Base-by-base conservation (phyloP, 1,140 invertebrate species). In the Diuraphis noxia region DNA sequence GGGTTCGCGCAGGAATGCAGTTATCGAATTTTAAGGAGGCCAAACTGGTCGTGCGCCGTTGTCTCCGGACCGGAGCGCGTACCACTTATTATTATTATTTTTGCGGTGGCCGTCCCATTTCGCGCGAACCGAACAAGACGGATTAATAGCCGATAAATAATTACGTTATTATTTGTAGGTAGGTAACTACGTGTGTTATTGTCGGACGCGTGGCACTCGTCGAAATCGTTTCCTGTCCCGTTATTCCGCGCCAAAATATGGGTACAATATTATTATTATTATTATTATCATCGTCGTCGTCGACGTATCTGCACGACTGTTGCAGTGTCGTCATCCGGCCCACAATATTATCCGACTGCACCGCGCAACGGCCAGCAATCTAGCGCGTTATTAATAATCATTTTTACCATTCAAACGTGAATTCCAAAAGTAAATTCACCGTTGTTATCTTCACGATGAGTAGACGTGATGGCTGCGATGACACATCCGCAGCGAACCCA, bases 1-100 rank as follows among this genome's bases (percentile, higher is more conserved):
- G 38, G 88, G 88, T 81, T 49, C 43, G 72, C 77, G 72, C 34
- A 82, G 89, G 89, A 91, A 91, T 91, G 89, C 43, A 30, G 89
- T 91, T 82, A 52, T 82, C 77, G 89, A 52, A 91, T 91, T 40
- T 91, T 91, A 91, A 91, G 77, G 89, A 91, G 89, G 89, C 89
- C 77, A 91, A 91, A 91, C 89, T 91, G 46, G 89, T 91, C 89
- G 72, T 36, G 72, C 34, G 41, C 52, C 85, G 84, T 56, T 56
- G 49, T 56, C 34, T 87, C 21, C 49, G 85, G 34, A 36, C 85
- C 56, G 56, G 30, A 36, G 30, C 52, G 56, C 56, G 87, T 77
- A 77, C 87, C 88, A 81, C 77, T 81, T 90, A 87, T 87, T 52
- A 87, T 87, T 46, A 36, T 85, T 46, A 43, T 85, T 41, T 72